phyloP scores from a whole-genome alignment of 1,140 invertebrate species.

The Drosophila auraria region DNA sequence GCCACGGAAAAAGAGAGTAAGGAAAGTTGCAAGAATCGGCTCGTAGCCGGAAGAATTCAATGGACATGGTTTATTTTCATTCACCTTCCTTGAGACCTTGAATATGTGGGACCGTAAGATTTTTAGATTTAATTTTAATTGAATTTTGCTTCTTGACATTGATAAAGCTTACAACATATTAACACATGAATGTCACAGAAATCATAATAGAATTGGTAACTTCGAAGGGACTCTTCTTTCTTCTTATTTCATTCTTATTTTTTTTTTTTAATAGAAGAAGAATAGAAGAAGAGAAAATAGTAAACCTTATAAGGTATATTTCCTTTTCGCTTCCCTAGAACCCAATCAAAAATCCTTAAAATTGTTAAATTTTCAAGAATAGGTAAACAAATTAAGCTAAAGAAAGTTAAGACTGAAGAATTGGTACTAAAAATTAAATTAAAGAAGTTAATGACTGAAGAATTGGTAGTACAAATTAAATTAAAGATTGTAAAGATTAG shows the following conservation, averaged over 20 bases:
- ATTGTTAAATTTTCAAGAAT: neutral
- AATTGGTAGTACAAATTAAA: too few relatives aligned
- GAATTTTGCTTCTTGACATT: neutral
- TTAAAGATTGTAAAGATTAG: too few relatives aligned
- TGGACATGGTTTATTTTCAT: too few relatives aligned
- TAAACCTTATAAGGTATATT: neutral
- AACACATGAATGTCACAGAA: too few relatives aligned
- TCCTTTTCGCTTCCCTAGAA: neutral
- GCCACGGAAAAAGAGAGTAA: conserved; percentile 30
- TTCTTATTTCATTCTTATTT: neutral
- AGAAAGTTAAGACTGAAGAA: too few relatives aligned
- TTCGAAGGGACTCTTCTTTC: too few relatives aligned
- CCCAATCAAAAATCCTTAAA: neutral
- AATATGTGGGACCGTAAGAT: neutral
- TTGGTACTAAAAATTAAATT: too few relatives aligned
- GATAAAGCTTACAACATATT: neutral
- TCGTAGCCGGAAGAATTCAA: neutral
- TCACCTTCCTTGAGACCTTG: conserved; percentile 4
- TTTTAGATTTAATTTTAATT: neutral
- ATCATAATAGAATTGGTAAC: neutral
- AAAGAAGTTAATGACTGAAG: too few relatives aligned
- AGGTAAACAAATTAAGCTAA: neutral
- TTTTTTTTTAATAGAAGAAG: too few relatives aligned
- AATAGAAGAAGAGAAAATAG: neutral
- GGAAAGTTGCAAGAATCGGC: conserved; percentile 3